Evolutionary conservation across 92 coral and sea anemone species (phyloP), one percentile per base, ranked within the genome.

Genomic region (Zoanthus gigantus): DNA sequence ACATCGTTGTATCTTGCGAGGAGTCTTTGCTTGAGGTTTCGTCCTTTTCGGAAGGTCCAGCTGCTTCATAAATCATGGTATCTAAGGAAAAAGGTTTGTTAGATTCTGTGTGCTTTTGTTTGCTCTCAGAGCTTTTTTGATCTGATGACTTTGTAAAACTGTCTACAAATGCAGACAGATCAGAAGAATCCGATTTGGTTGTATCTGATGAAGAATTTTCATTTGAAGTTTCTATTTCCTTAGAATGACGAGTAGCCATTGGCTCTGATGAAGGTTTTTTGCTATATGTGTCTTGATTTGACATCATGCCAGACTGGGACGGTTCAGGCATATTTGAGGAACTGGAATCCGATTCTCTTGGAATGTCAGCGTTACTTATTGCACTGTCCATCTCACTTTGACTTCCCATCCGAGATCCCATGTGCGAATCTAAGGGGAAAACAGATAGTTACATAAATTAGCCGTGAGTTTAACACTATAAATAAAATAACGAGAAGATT

Each of bases 151-250:
- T 81, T 13, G 75, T 6, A 48, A 46, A 81, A 75, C 76, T 81
- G 23, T 81, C 85, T 42, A 81, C 46, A 67, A 66, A 81, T 44
- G 76, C 85, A 66, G 85, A 81, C 18, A 29, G 12, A 5, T 10
- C 12, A 32, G 85, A 81, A 65, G 85, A 28, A 47, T 65, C 42
- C 6, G 76, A 66, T 28, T 53, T 53, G 53, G 8, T 48, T 75
- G 79, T n/a, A 0, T 50, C 63, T 30, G 67, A 30, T 10, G 29
- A 53, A 12, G 68, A 77, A 29, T 81, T 34, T 28, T 66, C 12
- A 14, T 28, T 67, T 34, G 85, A 46, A 29, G 58, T 81, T 71
- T 47, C 74, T 6, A 6, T 61, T 10, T 11, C 7, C 66, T 81
- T 74, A 3, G 76, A 18, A 15, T 11, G 7, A 31, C 52, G 61